These are phyloP conservation scores for Coracopsis vasa DNA, from an alignment of 2,113 vertebrate genomes.

Conservation along the genomic window DNA sequence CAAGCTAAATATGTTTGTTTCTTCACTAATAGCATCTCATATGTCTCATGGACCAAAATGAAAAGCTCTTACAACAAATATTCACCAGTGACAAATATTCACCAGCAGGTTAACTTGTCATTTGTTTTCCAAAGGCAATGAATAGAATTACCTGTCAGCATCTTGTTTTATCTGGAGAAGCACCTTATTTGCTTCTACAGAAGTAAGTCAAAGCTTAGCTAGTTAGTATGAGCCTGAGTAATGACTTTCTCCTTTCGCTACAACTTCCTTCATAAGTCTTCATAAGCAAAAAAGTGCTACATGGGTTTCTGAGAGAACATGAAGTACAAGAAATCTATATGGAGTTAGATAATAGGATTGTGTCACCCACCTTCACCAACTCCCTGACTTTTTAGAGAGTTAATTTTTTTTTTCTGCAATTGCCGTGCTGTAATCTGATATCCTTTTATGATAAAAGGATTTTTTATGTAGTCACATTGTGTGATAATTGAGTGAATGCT, in stretches of 20 bases:
- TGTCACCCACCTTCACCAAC: not conserved
- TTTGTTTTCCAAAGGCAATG: not conserved
- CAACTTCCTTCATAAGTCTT: not conserved
- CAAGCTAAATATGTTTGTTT: not conserved
- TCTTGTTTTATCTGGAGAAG: not conserved
- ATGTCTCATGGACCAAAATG: not conserved
- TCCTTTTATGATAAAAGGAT: not conserved
- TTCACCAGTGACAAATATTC: not conserved
- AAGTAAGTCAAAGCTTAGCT: not conserved
- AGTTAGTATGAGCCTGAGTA: not conserved
- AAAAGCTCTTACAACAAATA: not conserved
- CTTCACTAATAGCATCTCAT: not conserved
- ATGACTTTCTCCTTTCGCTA: not conserved
- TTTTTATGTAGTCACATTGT: not conserved
- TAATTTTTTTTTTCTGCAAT: not conserved
- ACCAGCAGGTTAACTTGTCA: not conserved
- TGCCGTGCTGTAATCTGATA: not conserved
- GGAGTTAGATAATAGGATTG: not conserved
- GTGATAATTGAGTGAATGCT: not conserved
- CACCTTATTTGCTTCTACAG: not conserved
- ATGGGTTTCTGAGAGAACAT: not conserved
- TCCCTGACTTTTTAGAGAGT: not conserved
- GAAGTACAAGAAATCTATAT: not conserved
- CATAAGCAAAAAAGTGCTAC: not conserved
- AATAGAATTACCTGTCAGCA: not conserved